Percentiles rank a stretch among this genome's conserved stretches.
These are phyloP conservation scores for Zophobas morio DNA, from an alignment of 1,140 invertebrate genomes.

Conservation along the genomic window DNA sequence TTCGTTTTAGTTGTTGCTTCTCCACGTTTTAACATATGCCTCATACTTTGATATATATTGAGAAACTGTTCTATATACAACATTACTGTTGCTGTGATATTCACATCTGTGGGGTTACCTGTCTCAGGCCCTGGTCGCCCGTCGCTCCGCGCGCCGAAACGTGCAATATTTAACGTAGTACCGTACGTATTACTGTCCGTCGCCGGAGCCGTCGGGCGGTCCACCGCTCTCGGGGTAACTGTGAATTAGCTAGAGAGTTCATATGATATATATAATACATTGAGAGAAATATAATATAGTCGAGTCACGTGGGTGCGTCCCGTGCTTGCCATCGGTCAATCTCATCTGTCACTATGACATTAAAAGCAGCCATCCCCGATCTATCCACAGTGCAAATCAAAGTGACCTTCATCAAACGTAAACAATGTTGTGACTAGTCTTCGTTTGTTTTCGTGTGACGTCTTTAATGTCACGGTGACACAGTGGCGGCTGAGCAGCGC, in stretches of 20 bases:
- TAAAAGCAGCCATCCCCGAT: conserved; percentile 8
- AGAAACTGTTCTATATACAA: conserved; percentile 55
- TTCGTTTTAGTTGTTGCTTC: conserved; percentile 49
- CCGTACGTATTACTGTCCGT: not conserved
- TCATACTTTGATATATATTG: conserved; percentile 52
- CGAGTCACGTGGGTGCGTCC: conserved; percentile 11
- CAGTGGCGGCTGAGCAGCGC: not conserved
- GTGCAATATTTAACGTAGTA: conserved; percentile 29
- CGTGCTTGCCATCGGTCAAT: conserved; percentile 42
- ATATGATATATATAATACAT: conserved; percentile 18
- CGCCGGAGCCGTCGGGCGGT: conserved; percentile 8
- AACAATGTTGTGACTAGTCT: conserved; percentile 39
- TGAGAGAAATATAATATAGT: conserved; percentile 1
- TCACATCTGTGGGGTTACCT: conserved; percentile 51
- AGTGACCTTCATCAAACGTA: conserved; percentile 39
- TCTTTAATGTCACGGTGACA: conserved; percentile 25
- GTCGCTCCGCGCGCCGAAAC: conserved; percentile 2
- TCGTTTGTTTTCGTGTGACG: conserved; percentile 9
- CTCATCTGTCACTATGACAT: conserved; percentile 22
- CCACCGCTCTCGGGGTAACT: conserved; percentile 29
- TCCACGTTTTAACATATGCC: conserved; percentile 49
- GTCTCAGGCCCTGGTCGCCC: conserved; percentile 24
- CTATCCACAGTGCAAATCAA: conserved; percentile 36
- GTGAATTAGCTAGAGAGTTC: conserved; percentile 41
- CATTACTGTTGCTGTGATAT: conserved; percentile 61